These are phyloP conservation scores for Callipepla squamata DNA, from an alignment of 2,113 vertebrate species.

Conservation along the genomic window DNA sequence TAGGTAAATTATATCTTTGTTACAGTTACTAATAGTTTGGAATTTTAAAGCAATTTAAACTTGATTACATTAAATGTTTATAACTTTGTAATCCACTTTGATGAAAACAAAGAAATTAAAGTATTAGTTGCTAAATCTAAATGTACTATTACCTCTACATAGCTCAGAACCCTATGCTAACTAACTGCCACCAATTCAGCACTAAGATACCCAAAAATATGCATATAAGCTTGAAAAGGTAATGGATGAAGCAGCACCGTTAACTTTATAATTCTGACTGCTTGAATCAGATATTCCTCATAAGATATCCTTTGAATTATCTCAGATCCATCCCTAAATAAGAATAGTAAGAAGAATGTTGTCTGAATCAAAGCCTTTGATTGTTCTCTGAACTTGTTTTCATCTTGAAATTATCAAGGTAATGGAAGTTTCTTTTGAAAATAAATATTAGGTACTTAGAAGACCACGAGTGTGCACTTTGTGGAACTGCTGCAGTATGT, in stretches of 20 bases:
- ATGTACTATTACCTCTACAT: not conserved
- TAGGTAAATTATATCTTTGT: not conserved
- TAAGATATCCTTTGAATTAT: not conserved
- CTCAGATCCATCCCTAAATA: not conserved
- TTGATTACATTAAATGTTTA: not conserved
- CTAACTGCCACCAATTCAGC: not conserved
- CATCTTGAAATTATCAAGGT: not conserved
- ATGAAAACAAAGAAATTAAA: not conserved
- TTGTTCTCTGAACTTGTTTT: not conserved
- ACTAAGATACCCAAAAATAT: not conserved
- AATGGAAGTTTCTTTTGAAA: not conserved
- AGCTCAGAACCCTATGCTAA: not conserved
- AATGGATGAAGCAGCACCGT: not conserved
- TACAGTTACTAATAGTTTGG: not conserved
- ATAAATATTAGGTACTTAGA: not conserved
- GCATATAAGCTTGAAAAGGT: not conserved
- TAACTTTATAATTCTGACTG: not conserved
- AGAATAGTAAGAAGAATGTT: not conserved
- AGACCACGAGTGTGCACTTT: not conserved
- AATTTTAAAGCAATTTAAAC: not conserved
- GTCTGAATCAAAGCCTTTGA: not conserved
- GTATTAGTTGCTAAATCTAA: not conserved
- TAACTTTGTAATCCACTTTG: not conserved
- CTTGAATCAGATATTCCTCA: not conserved
- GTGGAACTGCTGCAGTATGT: not conserved